Conservation (phyloP, 1,140 invertebrate species). For the Chironomus tepperi region DNA sequence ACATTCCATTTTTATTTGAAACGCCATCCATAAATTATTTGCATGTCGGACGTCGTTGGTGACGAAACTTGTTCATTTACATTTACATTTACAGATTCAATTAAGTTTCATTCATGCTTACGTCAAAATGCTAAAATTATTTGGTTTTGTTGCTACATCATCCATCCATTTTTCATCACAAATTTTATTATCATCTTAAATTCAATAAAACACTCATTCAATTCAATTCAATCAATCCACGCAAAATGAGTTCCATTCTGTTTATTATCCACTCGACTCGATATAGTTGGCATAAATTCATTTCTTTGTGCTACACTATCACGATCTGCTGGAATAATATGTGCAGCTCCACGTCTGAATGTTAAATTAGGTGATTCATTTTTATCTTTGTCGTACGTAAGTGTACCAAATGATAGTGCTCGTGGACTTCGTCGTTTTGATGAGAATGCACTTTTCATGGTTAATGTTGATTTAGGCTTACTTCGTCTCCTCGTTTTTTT, state of each 20-base stretch:
- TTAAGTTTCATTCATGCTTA: too few species aligned
- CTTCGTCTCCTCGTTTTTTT: neutral
- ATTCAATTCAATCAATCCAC: neutral
- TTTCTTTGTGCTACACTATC: neutral
- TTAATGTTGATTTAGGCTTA: neutral
- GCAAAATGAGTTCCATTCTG: neutral
- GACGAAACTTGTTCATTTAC: too few species aligned
- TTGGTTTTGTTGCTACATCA: too few species aligned
- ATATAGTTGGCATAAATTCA: conserved; percentile 1
- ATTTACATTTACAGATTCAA: too few species aligned
- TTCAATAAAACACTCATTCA: neutral
- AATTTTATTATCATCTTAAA: too few species aligned
- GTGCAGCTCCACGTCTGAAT: neutral
- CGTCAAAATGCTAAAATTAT: too few species aligned
- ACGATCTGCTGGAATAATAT: neutral
- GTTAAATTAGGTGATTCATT: neutral
- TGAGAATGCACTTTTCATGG: neutral
- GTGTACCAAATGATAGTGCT: neutral
- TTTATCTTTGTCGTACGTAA: neutral
- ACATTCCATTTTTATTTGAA: too few species aligned
- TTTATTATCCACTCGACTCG: neutral
- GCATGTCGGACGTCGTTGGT: too few species aligned
- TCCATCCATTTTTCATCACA: too few species aligned
- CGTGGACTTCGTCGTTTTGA: neutral
- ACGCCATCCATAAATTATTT: too few species aligned